phyloP scores from a whole-genome alignment of 1,140 invertebrate genomes.

The Elymnias hypermnestra region DNA sequence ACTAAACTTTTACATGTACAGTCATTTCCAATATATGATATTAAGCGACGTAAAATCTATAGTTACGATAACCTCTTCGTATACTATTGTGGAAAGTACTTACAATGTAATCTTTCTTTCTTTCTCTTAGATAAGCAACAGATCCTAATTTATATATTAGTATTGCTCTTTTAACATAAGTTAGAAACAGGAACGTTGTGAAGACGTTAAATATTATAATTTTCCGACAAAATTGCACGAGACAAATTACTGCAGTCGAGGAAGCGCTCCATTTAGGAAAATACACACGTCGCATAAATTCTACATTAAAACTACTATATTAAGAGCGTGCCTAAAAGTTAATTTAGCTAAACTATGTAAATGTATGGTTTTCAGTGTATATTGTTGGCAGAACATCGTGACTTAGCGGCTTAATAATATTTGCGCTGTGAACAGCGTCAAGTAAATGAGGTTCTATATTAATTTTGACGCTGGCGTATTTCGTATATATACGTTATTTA shows the following conservation, averaged over 20 bases:
- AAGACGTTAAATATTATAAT: no score
- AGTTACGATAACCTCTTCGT: no score
- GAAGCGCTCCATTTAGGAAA: neutral
- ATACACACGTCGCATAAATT: neutral
- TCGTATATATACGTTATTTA: neutral
- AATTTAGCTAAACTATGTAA: constrained; percentile 9
- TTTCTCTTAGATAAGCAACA: no score
- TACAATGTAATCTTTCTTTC: no score
- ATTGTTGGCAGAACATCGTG: constrained; percentile 5
- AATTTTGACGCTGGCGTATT: constrained; percentile 1
- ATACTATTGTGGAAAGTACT: no score
- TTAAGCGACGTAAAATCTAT: no score
- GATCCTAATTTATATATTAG: no score
- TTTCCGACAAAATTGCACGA: neutral
- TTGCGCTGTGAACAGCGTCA: constrained; percentile 2
- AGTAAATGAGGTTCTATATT: constrained; percentile 1
- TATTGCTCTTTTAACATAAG: no score
- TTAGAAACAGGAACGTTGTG: no score
- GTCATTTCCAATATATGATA: no score
- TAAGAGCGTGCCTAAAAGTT: constrained; percentile 7
- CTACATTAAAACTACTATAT: constrained; percentile 8
- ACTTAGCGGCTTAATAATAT: constrained; percentile 8
- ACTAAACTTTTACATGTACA: no score
- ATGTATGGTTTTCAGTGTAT: constrained; percentile 5
- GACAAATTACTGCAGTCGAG: neutral